A percentile compares a stretch with the other conserved stretches of the same genome.
These are phyloP conservation scores for Bambusicola thoracicus DNA, from an alignment of 2,113 vertebrate genomes.

Conservation along the genomic window DNA sequence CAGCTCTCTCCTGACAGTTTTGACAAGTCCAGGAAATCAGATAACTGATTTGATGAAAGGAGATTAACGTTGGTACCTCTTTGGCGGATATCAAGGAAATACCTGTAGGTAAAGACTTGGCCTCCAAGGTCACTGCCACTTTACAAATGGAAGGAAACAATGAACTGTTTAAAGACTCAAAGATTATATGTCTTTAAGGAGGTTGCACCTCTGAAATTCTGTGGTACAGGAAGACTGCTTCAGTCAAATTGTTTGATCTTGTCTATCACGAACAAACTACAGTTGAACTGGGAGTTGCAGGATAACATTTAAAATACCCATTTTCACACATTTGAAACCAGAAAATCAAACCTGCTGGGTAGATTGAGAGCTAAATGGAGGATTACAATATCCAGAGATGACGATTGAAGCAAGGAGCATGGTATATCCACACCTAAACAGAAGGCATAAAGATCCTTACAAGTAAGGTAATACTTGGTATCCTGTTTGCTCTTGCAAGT, in stretches of 20 bases:
- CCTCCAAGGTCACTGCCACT: neutral
- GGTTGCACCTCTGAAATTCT: neutral
- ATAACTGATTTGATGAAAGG: neutral
- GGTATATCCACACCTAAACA: neutral
- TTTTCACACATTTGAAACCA: neutral
- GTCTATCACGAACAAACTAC: rapidly evolving
- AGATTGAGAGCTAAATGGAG: neutral
- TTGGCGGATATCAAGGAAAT: neutral
- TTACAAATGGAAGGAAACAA: neutral
- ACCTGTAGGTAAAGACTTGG: neutral
- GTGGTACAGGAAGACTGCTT: neutral
- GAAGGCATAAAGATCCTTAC: neutral
- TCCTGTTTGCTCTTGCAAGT: neutral
- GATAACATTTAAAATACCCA: neutral
- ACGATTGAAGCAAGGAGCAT: neutral
- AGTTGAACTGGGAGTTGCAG: neutral
- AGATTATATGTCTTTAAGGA: neutral
- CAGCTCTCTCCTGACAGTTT: neutral
- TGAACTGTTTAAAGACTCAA: neutral
- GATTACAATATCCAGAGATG: neutral
- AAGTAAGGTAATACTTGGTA: neutral
- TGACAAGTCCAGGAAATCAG: neutral
- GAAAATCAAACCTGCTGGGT: neutral
- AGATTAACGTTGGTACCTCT: neutral
- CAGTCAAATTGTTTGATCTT: neutral